Evolutionary conservation across 2,113 vertebrate genomes (phyloP).

Genomic region (Lipophrys pholis): DNA sequence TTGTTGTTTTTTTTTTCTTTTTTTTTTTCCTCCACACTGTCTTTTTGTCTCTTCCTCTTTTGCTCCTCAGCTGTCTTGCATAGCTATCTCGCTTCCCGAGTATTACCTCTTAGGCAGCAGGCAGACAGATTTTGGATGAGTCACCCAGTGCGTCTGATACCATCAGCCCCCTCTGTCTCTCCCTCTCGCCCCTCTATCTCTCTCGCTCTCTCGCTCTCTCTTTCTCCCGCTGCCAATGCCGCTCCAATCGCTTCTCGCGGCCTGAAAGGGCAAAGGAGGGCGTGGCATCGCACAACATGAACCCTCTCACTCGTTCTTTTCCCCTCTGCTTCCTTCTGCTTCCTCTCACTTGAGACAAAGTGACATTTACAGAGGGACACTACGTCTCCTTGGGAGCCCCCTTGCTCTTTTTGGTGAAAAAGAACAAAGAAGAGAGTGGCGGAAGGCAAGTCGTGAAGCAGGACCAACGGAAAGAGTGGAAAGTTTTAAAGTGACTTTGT

Average conservation of each 20-base stretch:
- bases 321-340: conserved; percentile 33
- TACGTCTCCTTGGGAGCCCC: conserved; percentile 47
- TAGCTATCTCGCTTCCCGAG: conserved; percentile 53
- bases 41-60: conserved; percentile 53
- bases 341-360: conserved; percentile 60
- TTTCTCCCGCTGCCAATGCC: conserved; percentile 10
- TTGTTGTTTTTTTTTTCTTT: background rate
- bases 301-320: conserved; percentile 47
- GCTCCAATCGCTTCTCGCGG: conserved; percentile 36
- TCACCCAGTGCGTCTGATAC: conserved; percentile 66
- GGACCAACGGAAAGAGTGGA: conserved; percentile 18
- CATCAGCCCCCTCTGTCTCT: conserved; percentile 41
- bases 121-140: conserved; percentile 73
- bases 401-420: conserved; percentile 47
- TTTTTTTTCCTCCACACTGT: background rate
- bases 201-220: too few species aligned
- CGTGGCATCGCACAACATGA: conserved; percentile 59
- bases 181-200: background rate
- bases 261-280: conserved; percentile 66
- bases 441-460: conserved; percentile 15
- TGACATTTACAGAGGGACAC: conserved; percentile 75
- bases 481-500: conserved; percentile 32
- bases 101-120: conserved; percentile 61
- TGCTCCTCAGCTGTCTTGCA: conserved; percentile 34
- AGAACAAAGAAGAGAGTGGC: conserved; percentile 33